Base-by-base conservation (phyloP, 2,888 invertebrate genomes). In the Hymenopus coronatus region DNA sequence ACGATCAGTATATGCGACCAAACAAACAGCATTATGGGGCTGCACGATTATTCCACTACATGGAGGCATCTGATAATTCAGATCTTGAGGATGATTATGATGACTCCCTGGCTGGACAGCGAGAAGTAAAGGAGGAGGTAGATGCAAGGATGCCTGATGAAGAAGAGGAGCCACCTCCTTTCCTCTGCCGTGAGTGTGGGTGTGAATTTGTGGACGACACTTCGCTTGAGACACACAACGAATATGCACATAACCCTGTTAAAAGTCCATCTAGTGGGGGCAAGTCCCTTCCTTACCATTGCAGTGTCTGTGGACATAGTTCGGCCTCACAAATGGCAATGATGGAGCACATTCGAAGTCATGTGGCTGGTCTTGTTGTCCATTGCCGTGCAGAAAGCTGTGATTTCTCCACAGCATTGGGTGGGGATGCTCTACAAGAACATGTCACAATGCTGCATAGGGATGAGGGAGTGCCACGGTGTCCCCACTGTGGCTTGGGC, bases 31-130 rank as follows among this genome's bases (percentile, higher is more conserved):
- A 95, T 91, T 90, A 88, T 70, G 96, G 96, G 91, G 96, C 96
- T 89, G 96, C 96, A 91, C 94, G 96, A 90, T 94, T 96, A 89
- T 96, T 96, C 94, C 96, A 95, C 92, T 96, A 95, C 94, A 94
- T 96, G 94, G 96, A 96, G 93, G 96, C 96, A 90, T 95, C 95
- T 91, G 96, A 96, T 94, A 96, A 96, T 91, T 96, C 96, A 89
- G 96, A 95, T 92, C 94, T 94, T 30, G 93, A 94, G 92, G 93
- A 94, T 90, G 93, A 93, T 83, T 81, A 85, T 33, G 84, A 33
- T 27, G 88, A 70, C n/a, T 33, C 30, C 27, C 82, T 54, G 85
- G 88, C 40, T 30, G 93, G 93, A 92, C 94, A 94, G 92, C 93
- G 93, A 40, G 54, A 83, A 82, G 40, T 40, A 40, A 28, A 83